Percentiles rank a stretch among this genome's conserved stretches.
phyloP scores from a whole-genome alignment of 2,113 vertebrate genomes.

The Heterochromis multidens region DNA sequence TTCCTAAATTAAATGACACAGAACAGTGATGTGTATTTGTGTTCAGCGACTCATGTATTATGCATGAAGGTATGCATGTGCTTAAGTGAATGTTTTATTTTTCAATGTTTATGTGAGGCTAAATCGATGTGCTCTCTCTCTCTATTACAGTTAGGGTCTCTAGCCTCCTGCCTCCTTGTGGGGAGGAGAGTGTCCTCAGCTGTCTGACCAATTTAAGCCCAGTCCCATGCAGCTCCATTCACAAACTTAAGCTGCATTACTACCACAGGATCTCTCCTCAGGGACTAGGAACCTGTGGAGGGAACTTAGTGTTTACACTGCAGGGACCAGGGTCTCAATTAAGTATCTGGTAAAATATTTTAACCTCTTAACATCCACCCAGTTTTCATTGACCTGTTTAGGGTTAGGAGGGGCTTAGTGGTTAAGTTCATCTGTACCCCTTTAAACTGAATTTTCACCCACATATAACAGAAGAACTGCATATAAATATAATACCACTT shows the following conservation, averaged over 20 bases:
- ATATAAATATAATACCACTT: neutral
- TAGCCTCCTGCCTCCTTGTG: neutral
- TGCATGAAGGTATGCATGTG: slow-evolving; percentile 30
- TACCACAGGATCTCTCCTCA: neutral
- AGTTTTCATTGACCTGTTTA: neutral
- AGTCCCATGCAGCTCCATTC: neutral
- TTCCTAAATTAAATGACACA: slow-evolving; percentile 22
- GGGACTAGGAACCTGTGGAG: neutral
- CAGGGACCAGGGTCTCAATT: neutral
- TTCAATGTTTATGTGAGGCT: slow-evolving; percentile 9
- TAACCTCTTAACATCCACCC: neutral
- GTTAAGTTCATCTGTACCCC: neutral
- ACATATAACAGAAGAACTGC: neutral
- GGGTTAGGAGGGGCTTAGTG: neutral
- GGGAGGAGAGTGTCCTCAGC: neutral
- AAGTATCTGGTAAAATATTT: neutral
- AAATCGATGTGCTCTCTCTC: neutral
- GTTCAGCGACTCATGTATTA: neutral
- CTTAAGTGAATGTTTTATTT: slow-evolving; percentile 15
- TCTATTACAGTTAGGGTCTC: neutral
- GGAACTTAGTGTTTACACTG: neutral
- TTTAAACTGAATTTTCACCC: neutral
- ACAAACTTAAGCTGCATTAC: neutral
- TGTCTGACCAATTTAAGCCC: neutral
- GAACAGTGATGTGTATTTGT: slow-evolving; percentile 14